A percentile compares a stretch with the other conserved stretches of the same genome.
phyloP scores from a whole-genome alignment of 2,797 vertebrate species.

The Hapalemur alaotrensis region DNA sequence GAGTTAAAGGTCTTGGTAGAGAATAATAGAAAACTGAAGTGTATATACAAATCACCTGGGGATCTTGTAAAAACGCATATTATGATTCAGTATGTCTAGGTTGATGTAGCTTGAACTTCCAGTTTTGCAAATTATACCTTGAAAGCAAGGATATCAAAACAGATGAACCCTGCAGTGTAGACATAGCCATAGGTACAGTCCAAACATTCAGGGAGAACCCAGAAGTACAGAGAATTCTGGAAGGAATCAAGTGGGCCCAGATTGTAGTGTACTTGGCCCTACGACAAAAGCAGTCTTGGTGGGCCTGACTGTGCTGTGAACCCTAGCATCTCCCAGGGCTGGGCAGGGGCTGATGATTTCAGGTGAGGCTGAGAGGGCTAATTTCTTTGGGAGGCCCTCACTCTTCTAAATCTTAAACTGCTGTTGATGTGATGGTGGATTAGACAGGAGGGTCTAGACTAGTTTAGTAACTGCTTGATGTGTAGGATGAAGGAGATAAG shows the following conservation, averaged over 20 bases:
- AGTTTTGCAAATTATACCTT: not conserved
- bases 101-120: not conserved
- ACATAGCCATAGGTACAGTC: not conserved
- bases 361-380: not conserved
- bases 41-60: not conserved
- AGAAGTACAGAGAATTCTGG: not conserved
- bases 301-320: not conserved
- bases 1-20: slow-evolving; percentile 23
- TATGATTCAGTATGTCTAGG: not conserved
- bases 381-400: not conserved
- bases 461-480: not conserved
- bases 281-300: not conserved
- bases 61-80: slow-evolving; percentile 12
- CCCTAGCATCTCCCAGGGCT: not conserved
- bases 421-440: not conserved
- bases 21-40: slow-evolving; percentile 25
- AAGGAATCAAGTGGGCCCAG: not conserved
- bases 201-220: not conserved
- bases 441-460: not conserved
- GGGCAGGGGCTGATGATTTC: not conserved
- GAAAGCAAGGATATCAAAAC: not conserved
- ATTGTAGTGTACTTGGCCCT: not conserved
- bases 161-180: not conserved
- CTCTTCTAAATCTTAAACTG: not conserved
- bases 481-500: not conserved